A percentile compares a stretch with the other conserved stretches of the same genome.
Evolutionary conservation across 2,797 vertebrate species (phyloP).

Genomic region (Anniella stebbinsi): DNA sequence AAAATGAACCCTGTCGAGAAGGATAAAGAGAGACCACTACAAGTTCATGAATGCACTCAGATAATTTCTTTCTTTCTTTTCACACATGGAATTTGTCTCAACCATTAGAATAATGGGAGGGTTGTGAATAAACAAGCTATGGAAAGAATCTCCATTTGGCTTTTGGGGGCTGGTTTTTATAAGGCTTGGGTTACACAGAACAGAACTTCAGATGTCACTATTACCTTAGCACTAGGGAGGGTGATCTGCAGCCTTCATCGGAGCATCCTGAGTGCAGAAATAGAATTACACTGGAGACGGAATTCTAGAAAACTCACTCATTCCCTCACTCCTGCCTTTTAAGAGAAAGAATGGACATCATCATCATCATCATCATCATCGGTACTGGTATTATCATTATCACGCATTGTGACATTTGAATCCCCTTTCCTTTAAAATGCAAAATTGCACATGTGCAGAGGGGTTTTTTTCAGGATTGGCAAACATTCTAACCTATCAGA

Average conservation of each 20-base stretch:
- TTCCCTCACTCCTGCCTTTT: neutral
- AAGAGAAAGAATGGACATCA: neutral
- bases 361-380: neutral
- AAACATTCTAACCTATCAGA: too few species aligned
- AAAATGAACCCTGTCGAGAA: neutral
- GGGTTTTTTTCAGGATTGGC: too few species aligned
- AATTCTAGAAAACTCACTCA: neutral
- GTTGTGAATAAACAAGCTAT: neutral
- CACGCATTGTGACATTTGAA: neutral
- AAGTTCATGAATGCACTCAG: neutral
- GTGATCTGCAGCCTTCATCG: neutral
- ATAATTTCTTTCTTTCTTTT: neutral
- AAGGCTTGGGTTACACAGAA: accelerated
- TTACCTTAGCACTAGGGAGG: conserved; percentile 7
- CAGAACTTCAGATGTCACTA: conserved; percentile 40
- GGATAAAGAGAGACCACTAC: neutral
- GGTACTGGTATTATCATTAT: too few species aligned
- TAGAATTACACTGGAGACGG: neutral
- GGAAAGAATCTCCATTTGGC: conserved; percentile 25
- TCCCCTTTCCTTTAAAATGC: neutral
- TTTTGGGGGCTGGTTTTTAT: conserved; percentile 41
- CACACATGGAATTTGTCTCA: neutral
- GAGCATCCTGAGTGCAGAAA: neutral
- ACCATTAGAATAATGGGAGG: neutral
- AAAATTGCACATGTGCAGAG: too few species aligned